A percentile compares a stretch with the other conserved stretches of the same genome.
These are phyloP conservation scores for Pristionchus mayeri DNA, from an alignment of 2,888 invertebrate species.

Conservation along the genomic window DNA sequence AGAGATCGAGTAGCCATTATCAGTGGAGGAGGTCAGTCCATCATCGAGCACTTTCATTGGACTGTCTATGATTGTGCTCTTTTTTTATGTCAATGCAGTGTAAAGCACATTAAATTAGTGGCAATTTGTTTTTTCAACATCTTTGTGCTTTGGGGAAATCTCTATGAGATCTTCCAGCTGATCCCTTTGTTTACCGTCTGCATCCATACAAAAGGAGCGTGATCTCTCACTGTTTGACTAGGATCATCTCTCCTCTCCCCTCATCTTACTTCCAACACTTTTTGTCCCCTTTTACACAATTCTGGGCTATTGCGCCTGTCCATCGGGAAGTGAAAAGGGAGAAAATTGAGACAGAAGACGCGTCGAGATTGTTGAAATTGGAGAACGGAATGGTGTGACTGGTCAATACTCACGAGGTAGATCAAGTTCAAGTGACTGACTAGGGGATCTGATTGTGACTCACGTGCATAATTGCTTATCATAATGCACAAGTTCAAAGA, in stretches of 20 bases:
- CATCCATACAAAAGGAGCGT: neutral
- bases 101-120: too few relatives aligned
- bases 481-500: neutral
- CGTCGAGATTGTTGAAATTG: neutral
- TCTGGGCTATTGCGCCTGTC: neutral
- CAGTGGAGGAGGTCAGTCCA: conserved; percentile 29
- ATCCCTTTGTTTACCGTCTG: neutral
- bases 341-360: neutral
- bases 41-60: too few relatives aligned
- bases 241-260: neutral
- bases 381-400: neutral
- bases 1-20: conserved; percentile 28
- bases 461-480: neutral
- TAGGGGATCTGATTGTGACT: neutral
- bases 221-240: conserved; percentile 29
- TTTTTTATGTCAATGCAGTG: too few relatives aligned
- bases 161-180: neutral
- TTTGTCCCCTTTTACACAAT: conserved; percentile 19
- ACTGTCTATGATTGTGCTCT: too few relatives aligned
- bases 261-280: neutral
- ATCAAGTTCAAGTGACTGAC: neutral
- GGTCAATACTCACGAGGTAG: neutral
- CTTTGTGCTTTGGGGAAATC: neutral
- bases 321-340: conserved; percentile 18
- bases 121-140: too few relatives aligned